Base-by-base conservation (phyloP, 1,140 invertebrate species). In the Dendroctonus ponderosae region DNA sequence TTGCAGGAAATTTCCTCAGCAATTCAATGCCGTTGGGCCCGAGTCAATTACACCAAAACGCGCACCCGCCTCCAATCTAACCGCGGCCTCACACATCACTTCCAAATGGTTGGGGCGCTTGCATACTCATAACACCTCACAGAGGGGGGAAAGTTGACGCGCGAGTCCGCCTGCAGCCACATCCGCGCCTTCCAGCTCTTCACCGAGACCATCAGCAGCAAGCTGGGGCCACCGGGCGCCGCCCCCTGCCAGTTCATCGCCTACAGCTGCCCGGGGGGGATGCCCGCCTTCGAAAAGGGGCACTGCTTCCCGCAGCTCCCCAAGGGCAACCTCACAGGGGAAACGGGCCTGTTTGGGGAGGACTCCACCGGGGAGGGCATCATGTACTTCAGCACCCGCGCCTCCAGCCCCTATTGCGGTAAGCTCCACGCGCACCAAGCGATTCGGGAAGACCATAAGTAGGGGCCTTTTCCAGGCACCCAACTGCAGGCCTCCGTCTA, bases 131-230 rank as follows among this genome's bases (percentile, higher is more conserved):
- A 52, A 14, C 7, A 14, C 6, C 26, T 15, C 5, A 56, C 39
- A 63, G 61, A 68, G 26, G 78, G 79, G 40, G 66, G 70, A 60
- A 72, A 62, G 38, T 64, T 79, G 14, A 73, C 74, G 59, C 73
- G 77, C 26, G 82, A 83, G 46, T 72, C 69, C 77, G 85, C 78
- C 68, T 81, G 80, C 61, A 81, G 79, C 62, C 80, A 81, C 61
- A 63, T 78, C 15, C 52, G 80, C 49, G 77, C 80, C 2, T 79
- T 72, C 62, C 69, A 76, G 37, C 59, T 80, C 4, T 81, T 76
- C 67, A 50, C 76, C 15, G 80, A 80, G 70, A 73, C 76, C 12
- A 57, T 80, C 9, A 41, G 66, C 11, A 74, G 70, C 51, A 74
- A 78, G 46, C 38, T 60, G n/a, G 52, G 57, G 2, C 62, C 68